Percentiles rank a stretch among this genome's conserved stretches.
phyloP scores from a whole-genome alignment of 2,113 vertebrate species.

The Telmatochromis sp. region DNA sequence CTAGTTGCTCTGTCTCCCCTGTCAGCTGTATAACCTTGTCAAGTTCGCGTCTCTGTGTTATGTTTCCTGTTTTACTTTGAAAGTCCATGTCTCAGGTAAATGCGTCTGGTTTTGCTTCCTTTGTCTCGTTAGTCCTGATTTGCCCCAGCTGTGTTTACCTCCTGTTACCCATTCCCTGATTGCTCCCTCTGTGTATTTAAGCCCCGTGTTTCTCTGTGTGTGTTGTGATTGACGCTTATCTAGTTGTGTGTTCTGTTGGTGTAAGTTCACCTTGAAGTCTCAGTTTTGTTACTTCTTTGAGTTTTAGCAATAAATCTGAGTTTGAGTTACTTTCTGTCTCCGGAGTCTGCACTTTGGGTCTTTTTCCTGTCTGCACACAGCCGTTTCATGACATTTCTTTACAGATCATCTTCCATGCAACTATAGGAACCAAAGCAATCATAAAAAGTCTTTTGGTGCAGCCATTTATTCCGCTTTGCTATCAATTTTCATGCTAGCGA shows the following conservation, averaged over 20 bases:
- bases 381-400: fast-evolving
- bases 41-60: fast-evolving
- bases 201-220: not conserved
- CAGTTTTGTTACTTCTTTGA: fast-evolving
- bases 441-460: not conserved
- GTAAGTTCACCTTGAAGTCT: fast-evolving
- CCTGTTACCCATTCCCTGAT: not conserved
- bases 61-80: not conserved
- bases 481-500: not conserved
- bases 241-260: fast-evolving
- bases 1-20: not conserved
- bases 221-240: fast-evolving
- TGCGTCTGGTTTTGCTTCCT: not conserved
- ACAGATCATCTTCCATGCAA: not conserved
- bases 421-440: not conserved
- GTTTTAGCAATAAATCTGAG: not conserved
- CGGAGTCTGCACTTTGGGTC: fast-evolving
- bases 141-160: not conserved
- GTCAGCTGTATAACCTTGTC: not conserved
- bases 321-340: not conserved
- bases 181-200: not conserved
- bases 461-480: not conserved
- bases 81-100: fast-evolving
- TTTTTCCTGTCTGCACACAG: not conserved
- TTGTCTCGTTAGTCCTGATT: not conserved